Percentiles rank a stretch among this genome's conserved stretches.
phyloP scores from a whole-genome alignment of 2,888 invertebrate genomes.

The Drosophila maculinotata region DNA sequence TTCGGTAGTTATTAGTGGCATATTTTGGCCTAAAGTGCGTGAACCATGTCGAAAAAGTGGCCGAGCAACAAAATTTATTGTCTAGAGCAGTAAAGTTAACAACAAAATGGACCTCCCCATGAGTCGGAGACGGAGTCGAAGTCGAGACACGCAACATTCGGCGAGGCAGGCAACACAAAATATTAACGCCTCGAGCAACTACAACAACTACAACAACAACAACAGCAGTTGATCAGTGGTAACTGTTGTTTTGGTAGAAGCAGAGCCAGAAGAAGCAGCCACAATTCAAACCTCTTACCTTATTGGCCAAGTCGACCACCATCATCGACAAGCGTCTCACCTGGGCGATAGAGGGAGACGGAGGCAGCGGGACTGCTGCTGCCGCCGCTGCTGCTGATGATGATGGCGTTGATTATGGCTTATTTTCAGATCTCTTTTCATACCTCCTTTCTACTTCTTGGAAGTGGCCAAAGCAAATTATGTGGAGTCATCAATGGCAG shows the following conservation, averaged over 20 bases:
- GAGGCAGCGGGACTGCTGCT: conserved; percentile 14
- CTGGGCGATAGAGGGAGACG: conserved; percentile 9
- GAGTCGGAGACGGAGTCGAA: conserved; percentile 39
- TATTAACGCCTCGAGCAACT: conserved; percentile 75
- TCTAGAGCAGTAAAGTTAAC: conserved; percentile 73
- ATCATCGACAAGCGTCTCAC: conserved; percentile 67
- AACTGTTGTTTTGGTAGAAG: conserved; percentile 73
- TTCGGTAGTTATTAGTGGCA: conserved; percentile 81
- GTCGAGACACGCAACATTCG: conserved; percentile 71
- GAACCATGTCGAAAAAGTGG: conserved; percentile 78
- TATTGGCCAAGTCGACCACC: conserved; percentile 81
- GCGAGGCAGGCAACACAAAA: conserved; percentile 69
- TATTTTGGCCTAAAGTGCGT: conserved; percentile 81
- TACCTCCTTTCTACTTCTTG: conserved; percentile 69
- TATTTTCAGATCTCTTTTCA: conserved; percentile 80
- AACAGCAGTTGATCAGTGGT: conserved; percentile 58
- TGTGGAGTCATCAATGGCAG: conserved; percentile 78
- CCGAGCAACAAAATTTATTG: conserved; percentile 74
- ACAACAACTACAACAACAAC: conserved; percentile 40
- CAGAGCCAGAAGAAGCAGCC: conserved; percentile 24
- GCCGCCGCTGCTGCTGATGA: conserved; percentile 51
- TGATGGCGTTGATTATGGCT: conserved; percentile 82
- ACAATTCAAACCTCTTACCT: conserved; percentile 71
- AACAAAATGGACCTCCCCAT: conserved; percentile 81
- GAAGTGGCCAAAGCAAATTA: conserved; percentile 67